Evolutionary conservation across 2,888 invertebrate genomes (phyloP).

Genomic region (Drosophila mercatorum): DNA sequence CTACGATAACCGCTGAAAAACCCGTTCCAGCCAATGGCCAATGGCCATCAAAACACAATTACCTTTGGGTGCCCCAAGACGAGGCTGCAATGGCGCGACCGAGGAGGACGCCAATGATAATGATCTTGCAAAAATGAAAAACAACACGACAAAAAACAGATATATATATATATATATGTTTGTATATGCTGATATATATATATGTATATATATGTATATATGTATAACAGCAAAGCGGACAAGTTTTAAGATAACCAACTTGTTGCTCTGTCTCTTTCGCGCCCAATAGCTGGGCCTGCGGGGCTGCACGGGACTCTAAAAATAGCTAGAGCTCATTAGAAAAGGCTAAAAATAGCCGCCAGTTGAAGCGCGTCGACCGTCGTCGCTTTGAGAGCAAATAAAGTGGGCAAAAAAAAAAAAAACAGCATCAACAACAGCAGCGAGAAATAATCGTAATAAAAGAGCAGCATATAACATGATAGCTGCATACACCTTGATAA

Average conservation of each 20-base stretch:
- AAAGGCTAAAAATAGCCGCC: slow-evolving; percentile 74
- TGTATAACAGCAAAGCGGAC: slow-evolving; percentile 56
- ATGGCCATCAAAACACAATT: slow-evolving; percentile 75
- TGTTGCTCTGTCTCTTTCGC: slow-evolving; percentile 29
- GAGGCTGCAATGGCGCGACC: slow-evolving; percentile 64
- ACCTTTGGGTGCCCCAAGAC: slow-evolving; percentile 56
- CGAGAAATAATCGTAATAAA: slow-evolving; percentile 46
- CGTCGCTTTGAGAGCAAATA: slow-evolving; percentile 27
- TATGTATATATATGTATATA: neutral
- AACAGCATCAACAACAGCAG: neutral
- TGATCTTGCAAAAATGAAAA: slow-evolving; percentile 70
- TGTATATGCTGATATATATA: neutral
- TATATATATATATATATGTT: slow-evolving; percentile 5
- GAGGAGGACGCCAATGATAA: slow-evolving; percentile 63
- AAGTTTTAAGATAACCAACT: slow-evolving; percentile 59
- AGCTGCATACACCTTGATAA: slow-evolving; percentile 15
- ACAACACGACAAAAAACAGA: slow-evolving; percentile 17
- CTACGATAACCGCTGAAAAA: slow-evolving; percentile 37
- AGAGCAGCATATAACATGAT: slow-evolving; percentile 38
- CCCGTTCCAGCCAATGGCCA: slow-evolving; percentile 52
- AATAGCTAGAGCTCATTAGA: slow-evolving; percentile 79
- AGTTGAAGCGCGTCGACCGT: slow-evolving; percentile 45
- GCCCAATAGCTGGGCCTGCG: slow-evolving; percentile 49
- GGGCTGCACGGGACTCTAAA: slow-evolving; percentile 67
- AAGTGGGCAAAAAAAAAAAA: slow-evolving; percentile 1